These are phyloP conservation scores for Lobophora halterata DNA, from an alignment of 2,888 invertebrate species.

Conservation along the genomic window DNA sequence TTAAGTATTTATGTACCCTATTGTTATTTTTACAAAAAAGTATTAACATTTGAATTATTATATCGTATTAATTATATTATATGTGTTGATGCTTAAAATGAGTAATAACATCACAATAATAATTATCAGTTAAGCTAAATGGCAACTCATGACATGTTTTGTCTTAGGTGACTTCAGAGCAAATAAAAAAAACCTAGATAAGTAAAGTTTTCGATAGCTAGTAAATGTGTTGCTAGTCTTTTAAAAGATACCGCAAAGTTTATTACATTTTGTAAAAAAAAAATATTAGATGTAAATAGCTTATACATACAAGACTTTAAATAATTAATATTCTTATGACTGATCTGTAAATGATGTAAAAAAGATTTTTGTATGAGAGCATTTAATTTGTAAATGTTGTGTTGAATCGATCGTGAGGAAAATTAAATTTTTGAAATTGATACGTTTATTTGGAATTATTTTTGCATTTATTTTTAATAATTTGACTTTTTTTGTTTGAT, in stretches of 20 bases:
- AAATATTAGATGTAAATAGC: conserved; percentile 43
- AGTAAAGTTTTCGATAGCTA: conserved; percentile 19
- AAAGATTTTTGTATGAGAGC: conserved; percentile 33
- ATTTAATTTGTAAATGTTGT: conserved; percentile 33
- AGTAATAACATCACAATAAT: conserved; percentile 21
- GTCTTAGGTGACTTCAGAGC: conserved; percentile 18
- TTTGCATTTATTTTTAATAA: conserved; percentile 18
- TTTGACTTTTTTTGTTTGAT: conserved; percentile 18
- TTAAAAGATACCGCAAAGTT: conserved; percentile 20
- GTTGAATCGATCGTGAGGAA: conserved; percentile 21
- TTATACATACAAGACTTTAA: conserved; percentile 34
- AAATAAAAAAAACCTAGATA: conserved; percentile 15
- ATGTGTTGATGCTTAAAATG: conserved; percentile 7
- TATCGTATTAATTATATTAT: no score
- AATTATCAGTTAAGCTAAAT: conserved; percentile 15
- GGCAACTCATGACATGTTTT: conserved; percentile 19
- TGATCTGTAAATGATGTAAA: conserved; percentile 68
- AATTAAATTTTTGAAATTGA: conserved; percentile 11
- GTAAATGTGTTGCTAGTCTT: conserved; percentile 28
- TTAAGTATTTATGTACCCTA: no score
- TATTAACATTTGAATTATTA: no score
- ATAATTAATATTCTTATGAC: conserved; percentile 59
- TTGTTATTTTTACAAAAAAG: no score
- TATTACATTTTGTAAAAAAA: conserved; percentile 23
- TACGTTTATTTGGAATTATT: conserved; percentile 14